Evolutionary conservation across 2,888 invertebrate species (phyloP), one percentile per base, ranked within the genome.

Genomic region (Catocala sponsa): DNA sequence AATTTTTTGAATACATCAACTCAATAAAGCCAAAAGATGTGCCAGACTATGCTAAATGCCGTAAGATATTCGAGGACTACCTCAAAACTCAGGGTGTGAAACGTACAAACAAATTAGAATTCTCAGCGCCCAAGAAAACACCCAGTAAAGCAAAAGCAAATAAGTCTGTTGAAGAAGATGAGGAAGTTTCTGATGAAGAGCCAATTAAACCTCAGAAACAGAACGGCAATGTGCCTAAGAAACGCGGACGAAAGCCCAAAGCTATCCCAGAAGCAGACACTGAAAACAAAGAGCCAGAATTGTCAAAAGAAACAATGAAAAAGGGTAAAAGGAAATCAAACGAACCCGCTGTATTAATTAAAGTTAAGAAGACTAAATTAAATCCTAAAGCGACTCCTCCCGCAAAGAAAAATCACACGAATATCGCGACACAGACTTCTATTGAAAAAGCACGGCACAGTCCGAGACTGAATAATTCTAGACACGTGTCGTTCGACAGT

Each of bases 21-120:
- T 94, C 95, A 44, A 74, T 98, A 77, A 94, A 96, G 69, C 97
- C 97, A 74, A 96, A 97, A 77, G 96, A 96, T 13, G 89, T 88
- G 11, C 98, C 98, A 0, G 96, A 98, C 84, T 98, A 98, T 83
- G 91, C 95, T 0, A 96, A 96, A 84, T 96, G 97, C 69, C 95
- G 96, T 12, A 95, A 95, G 65, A 90, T 97, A 12, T 96, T 98
- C 69, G 88, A 92, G 32, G 89, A 89, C 48, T 97, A 96, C 11
- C 88, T 98, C 0, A 96, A 97, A 80, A 89, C 93, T 15, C 87
- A 96, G 54, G 96, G 96, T 7, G 94, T 95, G 46, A 84, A 95
- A 0, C 89, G 94, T 54, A 93, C 84, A 48, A 95, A 95, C 47
- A 96, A 96, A 70, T 86, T 98, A 15, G 95, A 95, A 49, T 97